These are phyloP conservation scores for Tricholauxania praeusta DNA, from an alignment of 2,888 invertebrate species.

Conservation along the genomic window DNA sequence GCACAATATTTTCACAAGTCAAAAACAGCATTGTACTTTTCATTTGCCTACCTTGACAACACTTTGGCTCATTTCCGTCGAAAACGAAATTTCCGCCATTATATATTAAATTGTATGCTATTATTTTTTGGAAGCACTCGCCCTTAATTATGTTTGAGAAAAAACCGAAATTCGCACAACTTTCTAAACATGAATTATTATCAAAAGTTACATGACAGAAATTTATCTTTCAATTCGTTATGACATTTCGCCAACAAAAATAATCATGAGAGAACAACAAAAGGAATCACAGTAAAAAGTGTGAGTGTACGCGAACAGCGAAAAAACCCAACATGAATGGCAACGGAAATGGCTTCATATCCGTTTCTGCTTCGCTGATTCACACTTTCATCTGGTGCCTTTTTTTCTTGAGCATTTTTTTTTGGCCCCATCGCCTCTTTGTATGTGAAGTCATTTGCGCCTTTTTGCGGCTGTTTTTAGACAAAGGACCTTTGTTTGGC, in stretches of 20 bases:
- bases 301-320: neutral
- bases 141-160: neutral
- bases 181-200: conserved; percentile 23
- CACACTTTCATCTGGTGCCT: neutral
- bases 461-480: conserved; percentile 19
- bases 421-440: neutral
- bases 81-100: neutral
- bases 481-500: conserved; percentile 11
- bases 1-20: too few species aligned
- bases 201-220: conserved; percentile 32
- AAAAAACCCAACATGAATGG: neutral
- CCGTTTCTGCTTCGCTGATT: conserved; percentile 14
- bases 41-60: too few species aligned
- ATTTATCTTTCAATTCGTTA: conserved; percentile 30
- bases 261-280: too few species aligned
- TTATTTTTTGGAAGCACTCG: neutral
- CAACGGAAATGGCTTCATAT: conserved; percentile 27
- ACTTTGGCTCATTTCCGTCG: too few species aligned
- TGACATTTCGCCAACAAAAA: conserved; percentile 10
- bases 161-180: neutral
- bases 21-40: too few species aligned
- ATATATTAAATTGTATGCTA: too few species aligned
- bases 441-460: conserved; percentile 28
- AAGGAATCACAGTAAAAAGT: neutral
- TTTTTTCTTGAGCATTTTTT: neutral